phyloP scores from a whole-genome alignment of 2,113 vertebrate genomes.

The Galbula dea region DNA sequence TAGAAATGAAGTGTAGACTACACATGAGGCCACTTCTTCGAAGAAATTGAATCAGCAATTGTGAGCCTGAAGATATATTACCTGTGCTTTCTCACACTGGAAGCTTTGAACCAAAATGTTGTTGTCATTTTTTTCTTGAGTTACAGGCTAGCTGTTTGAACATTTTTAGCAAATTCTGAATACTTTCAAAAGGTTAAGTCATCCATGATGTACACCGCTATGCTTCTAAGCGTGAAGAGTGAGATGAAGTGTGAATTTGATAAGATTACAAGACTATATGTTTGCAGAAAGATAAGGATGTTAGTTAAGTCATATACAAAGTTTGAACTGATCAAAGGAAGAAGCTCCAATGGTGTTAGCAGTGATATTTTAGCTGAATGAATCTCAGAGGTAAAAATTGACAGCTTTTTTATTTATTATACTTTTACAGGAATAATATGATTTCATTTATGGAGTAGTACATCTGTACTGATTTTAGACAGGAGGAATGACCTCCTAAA shows the following conservation, averaged over 20 bases:
- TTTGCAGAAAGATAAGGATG: neutral
- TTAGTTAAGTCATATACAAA: neutral
- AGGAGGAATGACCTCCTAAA: neutral
- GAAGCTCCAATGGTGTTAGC: neutral
- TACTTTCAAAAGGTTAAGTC: neutral
- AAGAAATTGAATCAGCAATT: conserved; percentile 1
- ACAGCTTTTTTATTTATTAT: neutral
- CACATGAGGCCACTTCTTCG: neutral
- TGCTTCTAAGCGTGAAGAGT: neutral
- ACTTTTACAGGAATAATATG: neutral
- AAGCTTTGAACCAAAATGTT: neutral
- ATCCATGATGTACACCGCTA: neutral
- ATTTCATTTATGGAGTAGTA: neutral
- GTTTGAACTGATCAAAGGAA: neutral
- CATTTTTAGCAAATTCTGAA: neutral
- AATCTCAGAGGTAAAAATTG: neutral
- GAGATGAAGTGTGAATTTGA: neutral
- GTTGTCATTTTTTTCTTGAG: neutral
- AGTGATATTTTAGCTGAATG: neutral
- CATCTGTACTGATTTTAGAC: neutral
- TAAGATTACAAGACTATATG: neutral
- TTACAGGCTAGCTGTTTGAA: neutral
- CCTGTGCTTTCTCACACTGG: neutral
- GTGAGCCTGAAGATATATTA: neutral
- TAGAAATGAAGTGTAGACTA: neutral